Conservation (phyloP, 1,140 invertebrate genomes). For the Procambarus clarkii region DNA sequence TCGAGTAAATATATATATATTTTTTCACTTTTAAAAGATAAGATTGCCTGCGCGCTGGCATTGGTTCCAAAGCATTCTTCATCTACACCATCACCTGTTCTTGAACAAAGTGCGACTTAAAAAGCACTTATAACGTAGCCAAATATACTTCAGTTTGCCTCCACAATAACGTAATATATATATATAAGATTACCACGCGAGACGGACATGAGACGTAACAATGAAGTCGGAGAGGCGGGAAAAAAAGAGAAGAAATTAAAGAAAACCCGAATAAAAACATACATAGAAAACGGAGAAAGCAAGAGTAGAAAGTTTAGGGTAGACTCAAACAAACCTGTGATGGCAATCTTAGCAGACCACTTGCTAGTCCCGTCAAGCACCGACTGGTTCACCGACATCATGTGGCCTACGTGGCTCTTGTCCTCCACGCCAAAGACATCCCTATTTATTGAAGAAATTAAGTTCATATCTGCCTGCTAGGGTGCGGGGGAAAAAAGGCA, state of each 20-base stretch:
- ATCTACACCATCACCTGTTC: too few relatives aligned
- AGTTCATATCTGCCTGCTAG: conserved; percentile 56
- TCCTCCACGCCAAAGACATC: conserved; percentile 95
- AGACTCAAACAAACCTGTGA: conserved; percentile 91
- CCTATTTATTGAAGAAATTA: conserved; percentile 79
- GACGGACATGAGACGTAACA: conserved; percentile 24
- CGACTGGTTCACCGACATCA: conserved; percentile 98
- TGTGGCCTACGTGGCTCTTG: conserved; percentile 94
- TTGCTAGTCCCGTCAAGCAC: conserved; percentile 99
- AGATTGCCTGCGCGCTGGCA: too few relatives aligned
- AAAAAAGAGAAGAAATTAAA: not conserved
- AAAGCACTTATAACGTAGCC: not conserved
- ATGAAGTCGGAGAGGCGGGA: conserved; percentile 15
- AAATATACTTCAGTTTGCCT: not conserved
- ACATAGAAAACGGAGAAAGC: conserved; percentile 8
- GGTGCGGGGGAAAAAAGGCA: not conserved
- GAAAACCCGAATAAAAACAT: not conserved
- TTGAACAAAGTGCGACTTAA: too few relatives aligned
- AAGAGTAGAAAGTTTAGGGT: conserved; percentile 22
- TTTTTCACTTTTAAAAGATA: too few relatives aligned
- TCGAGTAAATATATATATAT: too few relatives aligned
- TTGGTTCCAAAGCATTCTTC: too few relatives aligned
- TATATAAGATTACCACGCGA: not conserved
- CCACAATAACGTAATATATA: not conserved
- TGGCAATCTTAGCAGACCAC: conserved; percentile 99